Percentiles rank a stretch among this genome's conserved stretches.
Conservation (phyloP, 2,113 vertebrate species). For the Ranitomeya variabilis region DNA sequence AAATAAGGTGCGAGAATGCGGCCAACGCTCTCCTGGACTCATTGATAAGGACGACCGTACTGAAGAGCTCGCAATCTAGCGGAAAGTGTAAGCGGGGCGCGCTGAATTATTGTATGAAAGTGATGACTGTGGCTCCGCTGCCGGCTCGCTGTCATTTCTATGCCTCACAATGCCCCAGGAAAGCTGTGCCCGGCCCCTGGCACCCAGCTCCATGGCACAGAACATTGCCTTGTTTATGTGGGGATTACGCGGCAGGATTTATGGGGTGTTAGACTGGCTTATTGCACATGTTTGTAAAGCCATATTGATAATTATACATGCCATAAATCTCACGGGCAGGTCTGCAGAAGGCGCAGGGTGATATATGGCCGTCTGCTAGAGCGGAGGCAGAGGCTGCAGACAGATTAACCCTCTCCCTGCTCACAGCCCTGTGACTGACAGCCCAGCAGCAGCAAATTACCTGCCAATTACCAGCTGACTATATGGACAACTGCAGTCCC, state of each 20-base stretch:
- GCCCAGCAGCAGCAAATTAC: not conserved
- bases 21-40: not conserved
- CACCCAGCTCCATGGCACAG: not conserved
- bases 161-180: not conserved
- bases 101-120: not conserved
- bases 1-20: too few species aligned
- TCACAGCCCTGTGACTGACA: not conserved
- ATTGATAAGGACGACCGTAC: too few species aligned
- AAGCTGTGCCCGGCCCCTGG: slow-evolving; percentile 25
- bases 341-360: slow-evolving; percentile 44
- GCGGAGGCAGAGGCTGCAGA: slow-evolving; percentile 3
- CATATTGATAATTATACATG: slow-evolving; percentile 64
- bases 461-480: not conserved
- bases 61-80: not conserved
- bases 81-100: not conserved
- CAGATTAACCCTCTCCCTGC: slow-evolving; percentile 16
- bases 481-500: not conserved
- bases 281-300: slow-evolving; percentile 56
- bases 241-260: slow-evolving; percentile 54
- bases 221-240: not conserved
- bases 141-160: not conserved
- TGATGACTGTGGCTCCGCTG: not conserved
- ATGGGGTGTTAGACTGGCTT: slow-evolving; percentile 22
- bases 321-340: slow-evolving; percentile 60
- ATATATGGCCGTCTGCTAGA: slow-evolving; percentile 43